Evolutionary conservation across 2,113 vertebrate genomes (phyloP).

Genomic region (Hemiprocne comata): DNA sequence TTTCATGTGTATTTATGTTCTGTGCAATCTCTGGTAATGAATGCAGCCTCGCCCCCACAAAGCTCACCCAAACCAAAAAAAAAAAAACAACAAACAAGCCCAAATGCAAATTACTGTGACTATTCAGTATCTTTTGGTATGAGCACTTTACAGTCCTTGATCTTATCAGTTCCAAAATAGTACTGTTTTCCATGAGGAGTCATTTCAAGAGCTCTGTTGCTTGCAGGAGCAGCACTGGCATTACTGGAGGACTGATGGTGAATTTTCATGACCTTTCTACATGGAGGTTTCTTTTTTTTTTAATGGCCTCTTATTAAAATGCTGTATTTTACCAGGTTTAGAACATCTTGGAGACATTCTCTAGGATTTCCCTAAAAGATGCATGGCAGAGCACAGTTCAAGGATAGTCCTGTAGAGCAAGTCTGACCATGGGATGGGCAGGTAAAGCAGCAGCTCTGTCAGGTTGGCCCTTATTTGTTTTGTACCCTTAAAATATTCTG

Average conservation of each 20-base stretch:
- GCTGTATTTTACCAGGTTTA: background rate
- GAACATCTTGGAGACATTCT: background rate
- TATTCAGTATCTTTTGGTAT: background rate
- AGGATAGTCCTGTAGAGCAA: background rate
- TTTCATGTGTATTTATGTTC: background rate
- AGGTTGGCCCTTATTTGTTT: background rate
- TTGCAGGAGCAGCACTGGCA: background rate
- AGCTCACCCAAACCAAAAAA: background rate
- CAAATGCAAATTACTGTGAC: background rate
- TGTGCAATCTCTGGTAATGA: background rate
- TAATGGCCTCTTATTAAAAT: background rate
- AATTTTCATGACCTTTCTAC: background rate
- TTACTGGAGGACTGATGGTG: background rate
- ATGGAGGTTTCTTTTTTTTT: accelerated
- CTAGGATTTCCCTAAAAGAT: background rate
- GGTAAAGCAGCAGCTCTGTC: background rate
- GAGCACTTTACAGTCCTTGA: background rate
- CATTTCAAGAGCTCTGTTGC: background rate
- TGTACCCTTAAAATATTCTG: background rate
- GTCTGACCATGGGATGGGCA: background rate
- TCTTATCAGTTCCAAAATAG: background rate
- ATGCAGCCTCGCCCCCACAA: background rate
- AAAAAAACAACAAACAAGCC: background rate
- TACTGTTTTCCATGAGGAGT: background rate
- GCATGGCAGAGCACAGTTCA: background rate